phyloP scores from a whole-genome alignment of 2,113 vertebrate genomes.

The Vombatus ursinus region DNA sequence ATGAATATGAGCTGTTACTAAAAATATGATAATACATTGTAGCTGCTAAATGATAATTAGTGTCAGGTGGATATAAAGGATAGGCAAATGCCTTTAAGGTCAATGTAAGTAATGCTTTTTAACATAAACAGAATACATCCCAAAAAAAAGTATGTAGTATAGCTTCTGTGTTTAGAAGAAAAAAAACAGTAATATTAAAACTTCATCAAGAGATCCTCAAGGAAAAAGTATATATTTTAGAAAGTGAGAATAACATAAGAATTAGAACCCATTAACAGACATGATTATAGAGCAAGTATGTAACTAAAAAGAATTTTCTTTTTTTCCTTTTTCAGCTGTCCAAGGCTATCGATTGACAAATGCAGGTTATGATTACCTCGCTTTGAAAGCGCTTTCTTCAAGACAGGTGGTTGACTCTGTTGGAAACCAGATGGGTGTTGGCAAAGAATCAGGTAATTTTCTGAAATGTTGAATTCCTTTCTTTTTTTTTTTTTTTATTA shows the following conservation, averaged over 20 bases:
- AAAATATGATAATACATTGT: background rate
- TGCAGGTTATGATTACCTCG: slow-evolving; percentile 95
- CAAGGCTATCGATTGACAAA: slow-evolving; percentile 96
- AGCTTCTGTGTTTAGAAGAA: background rate
- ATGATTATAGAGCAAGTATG: background rate
- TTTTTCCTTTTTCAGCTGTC: slow-evolving; percentile 85
- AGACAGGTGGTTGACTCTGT: slow-evolving; percentile 92
- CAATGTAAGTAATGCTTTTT: background rate
- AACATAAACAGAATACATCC: background rate
- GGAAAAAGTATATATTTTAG: slow-evolving; percentile 29
- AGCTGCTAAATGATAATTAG: background rate
- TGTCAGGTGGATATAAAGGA: background rate
- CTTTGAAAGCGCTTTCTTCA: slow-evolving; percentile 94
- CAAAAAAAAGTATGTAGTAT: background rate
- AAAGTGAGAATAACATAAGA: background rate
- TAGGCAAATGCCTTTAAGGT: background rate
- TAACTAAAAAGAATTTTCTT: slow-evolving; percentile 35
- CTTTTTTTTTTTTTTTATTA: slow-evolving; percentile 47
- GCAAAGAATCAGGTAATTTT: slow-evolving; percentile 95
- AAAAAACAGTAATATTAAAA: background rate
- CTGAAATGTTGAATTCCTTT: background rate
- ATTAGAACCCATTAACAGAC: background rate
- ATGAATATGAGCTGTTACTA: background rate
- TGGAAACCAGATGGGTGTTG: slow-evolving; percentile 98
- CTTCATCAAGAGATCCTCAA: background rate